These are phyloP conservation scores for Petaurus breviceps DNA, from an alignment of 2,113 vertebrate species.

Conservation along the genomic window DNA sequence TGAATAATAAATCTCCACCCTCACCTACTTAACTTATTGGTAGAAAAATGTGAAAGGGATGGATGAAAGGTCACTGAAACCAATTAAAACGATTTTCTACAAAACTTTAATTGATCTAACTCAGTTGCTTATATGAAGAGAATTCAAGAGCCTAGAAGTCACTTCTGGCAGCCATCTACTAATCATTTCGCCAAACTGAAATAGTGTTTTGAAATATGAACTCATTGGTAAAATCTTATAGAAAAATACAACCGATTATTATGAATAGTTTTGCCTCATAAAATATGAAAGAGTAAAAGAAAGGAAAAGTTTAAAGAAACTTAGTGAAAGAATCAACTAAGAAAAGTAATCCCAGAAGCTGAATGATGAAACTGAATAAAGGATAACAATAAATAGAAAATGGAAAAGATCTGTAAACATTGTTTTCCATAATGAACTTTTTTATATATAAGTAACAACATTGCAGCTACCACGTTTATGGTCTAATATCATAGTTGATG, in stretches of 20 bases:
- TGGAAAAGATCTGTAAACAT: neutral
- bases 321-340: neutral
- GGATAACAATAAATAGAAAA: neutral
- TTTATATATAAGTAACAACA: neutral
- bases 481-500: neutral
- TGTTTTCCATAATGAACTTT: neutral
- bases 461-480: neutral
- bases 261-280: neutral
- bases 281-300: neutral
- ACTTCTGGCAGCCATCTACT: neutral
- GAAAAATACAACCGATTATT: neutral
- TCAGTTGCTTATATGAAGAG: neutral
- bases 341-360: neutral
- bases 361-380: neutral
- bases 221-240: neutral
- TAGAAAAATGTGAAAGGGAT: neutral
- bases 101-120: neutral
- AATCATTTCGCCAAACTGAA: neutral
- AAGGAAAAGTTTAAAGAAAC: neutral
- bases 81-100: neutral
- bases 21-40: neutral
- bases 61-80: neutral
- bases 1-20: neutral
- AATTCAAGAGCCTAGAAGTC: neutral
- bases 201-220: neutral